phyloP scores from a whole-genome alignment of 2,888 invertebrate species.

The Girardia tigrina region DNA sequence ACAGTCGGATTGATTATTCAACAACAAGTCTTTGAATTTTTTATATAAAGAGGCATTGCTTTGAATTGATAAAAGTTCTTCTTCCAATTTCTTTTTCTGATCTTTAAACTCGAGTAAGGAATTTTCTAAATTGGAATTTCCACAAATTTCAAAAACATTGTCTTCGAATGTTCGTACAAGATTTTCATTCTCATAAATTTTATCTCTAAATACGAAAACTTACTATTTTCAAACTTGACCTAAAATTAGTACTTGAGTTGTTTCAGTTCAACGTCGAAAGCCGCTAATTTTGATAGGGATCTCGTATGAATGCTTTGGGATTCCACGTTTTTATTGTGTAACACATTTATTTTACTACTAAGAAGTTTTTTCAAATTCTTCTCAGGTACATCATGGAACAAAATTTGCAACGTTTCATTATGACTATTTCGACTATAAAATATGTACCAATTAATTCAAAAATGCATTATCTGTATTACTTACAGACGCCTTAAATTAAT shows the following conservation, averaged over 20 bases:
- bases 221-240: not conserved
- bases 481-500: not conserved
- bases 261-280: not conserved
- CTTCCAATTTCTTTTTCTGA: not conserved
- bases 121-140: not conserved
- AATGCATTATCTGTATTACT: not conserved
- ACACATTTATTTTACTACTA: not conserved
- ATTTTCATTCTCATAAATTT: not conserved
- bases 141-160: not conserved
- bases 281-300: not conserved
- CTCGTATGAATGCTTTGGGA: not conserved
- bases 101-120: not conserved
- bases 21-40: not conserved
- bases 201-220: not conserved
- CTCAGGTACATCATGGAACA: not conserved
- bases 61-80: not conserved
- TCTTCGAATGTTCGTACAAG: not conserved
- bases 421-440: not conserved
- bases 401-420: not conserved
- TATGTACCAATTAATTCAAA: not conserved
- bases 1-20: slow-evolving; percentile 53
- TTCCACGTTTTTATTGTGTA: not conserved
- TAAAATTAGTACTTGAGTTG: not conserved
- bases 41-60: not conserved
- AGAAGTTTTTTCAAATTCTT: not conserved